Evolutionary conservation across 2,113 vertebrate genomes (phyloP).

Genomic region (Cyanoderma ruficeps): DNA sequence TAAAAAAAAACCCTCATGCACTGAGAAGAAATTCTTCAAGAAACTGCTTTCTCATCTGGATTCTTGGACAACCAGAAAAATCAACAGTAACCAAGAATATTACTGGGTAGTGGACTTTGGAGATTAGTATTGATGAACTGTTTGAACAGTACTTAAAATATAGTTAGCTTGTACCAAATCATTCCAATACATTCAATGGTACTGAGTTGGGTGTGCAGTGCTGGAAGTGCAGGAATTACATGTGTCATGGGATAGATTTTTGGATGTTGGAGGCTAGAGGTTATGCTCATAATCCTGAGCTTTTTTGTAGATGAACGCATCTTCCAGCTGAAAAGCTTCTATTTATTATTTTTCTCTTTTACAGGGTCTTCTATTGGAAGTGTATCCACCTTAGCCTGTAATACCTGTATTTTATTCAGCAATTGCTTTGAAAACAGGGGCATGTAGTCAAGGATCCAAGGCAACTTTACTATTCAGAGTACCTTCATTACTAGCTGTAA

Average conservation of each 20-base stretch:
- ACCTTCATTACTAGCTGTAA: not conserved
- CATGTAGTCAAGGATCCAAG: not conserved
- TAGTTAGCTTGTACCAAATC: not conserved
- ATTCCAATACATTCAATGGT: not conserved
- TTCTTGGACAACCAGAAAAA: not conserved
- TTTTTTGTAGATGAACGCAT: not conserved
- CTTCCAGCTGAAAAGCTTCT: not conserved
- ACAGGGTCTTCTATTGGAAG: not conserved
- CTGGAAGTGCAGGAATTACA: not conserved
- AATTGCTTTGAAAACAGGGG: not conserved
- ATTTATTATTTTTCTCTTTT: not conserved
- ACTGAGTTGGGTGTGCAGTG: not conserved
- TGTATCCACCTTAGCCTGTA: not conserved
- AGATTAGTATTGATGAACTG: not conserved
- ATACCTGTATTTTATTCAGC: not conserved
- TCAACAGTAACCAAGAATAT: not conserved
- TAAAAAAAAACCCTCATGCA: not conserved
- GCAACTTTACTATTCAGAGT: not conserved
- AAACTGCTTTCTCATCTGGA: not conserved
- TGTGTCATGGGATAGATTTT: not conserved
- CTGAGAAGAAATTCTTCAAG: not conserved
- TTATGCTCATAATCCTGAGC: not conserved
- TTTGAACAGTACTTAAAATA: not conserved
- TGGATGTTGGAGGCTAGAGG: not conserved
- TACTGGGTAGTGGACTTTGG: fast-evolving